These are phyloP conservation scores for Allobates femoralis DNA, from an alignment of 2,797 vertebrate genomes.

Conservation along the genomic window DNA sequence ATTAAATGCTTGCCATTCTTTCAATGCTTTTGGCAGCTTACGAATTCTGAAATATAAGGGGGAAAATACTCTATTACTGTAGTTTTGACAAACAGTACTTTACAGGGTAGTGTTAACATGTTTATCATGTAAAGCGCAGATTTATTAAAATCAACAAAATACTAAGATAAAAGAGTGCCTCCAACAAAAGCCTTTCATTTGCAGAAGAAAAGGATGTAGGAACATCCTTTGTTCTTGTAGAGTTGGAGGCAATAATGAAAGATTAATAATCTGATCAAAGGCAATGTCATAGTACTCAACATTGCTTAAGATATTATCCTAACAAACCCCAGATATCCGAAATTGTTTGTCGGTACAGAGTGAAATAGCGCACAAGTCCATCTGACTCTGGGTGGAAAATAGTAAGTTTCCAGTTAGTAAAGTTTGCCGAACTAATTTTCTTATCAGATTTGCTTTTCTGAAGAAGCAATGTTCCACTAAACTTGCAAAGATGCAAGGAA, in stretches of 20 bases:
- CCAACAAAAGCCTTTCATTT: neutral
- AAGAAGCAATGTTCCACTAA: neutral
- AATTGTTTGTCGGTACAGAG: neutral
- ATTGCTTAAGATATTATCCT: neutral
- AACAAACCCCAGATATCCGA: neutral
- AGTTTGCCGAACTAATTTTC: neutral
- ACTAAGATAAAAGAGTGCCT: neutral
- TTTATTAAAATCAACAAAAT: neutral
- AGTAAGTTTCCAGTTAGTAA: no score
- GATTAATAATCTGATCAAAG: neutral
- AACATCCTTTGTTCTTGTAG: conserved; percentile 19
- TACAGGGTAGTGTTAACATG: neutral
- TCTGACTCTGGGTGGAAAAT: neutral
- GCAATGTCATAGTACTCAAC: neutral
- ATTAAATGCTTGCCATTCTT: conserved; percentile 85
- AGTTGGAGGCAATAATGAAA: neutral
- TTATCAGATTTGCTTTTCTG: neutral
- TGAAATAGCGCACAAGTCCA: neutral
- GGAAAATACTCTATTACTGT: neutral
- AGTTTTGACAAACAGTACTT: neutral
- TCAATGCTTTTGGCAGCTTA: conserved; percentile 83
- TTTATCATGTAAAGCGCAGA: neutral
- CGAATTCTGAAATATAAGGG: conserved; percentile 73
- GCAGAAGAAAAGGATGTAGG: neutral
- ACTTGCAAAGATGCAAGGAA: no score